Evolutionary conservation across 2,113 vertebrate genomes (phyloP).

Genomic region (Podarcis cretensis): DNA sequence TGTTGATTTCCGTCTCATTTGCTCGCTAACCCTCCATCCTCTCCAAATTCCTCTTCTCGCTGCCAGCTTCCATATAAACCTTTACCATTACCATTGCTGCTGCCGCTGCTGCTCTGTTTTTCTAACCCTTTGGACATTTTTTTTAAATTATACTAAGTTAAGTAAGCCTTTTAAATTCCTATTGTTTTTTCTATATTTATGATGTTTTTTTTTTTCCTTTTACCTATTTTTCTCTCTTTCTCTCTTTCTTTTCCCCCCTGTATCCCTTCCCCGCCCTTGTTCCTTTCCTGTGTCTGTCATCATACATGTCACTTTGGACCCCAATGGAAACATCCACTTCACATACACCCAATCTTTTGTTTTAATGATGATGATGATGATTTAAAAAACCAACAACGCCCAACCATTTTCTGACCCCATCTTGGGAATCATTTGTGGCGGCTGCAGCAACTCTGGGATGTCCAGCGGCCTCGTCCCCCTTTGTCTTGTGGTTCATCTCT

Average conservation of each 20-base stretch:
- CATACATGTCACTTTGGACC: constrained; percentile 85
- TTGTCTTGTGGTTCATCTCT: constrained; percentile 89
- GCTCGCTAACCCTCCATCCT: constrained; percentile 66
- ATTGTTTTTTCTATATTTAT: constrained; percentile 89
- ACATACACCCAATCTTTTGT: constrained; percentile 72
- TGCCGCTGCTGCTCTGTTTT: constrained; percentile 57
- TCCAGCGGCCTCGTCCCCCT: constrained; percentile 86
- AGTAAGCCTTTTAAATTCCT: constrained; percentile 87
- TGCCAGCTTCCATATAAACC: constrained; percentile 72
- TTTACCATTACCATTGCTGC: constrained; percentile 57
- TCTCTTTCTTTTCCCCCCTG: constrained; percentile 66
- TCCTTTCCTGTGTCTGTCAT: constrained; percentile 74
- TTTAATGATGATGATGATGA: background rate
- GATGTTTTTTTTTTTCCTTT: constrained; percentile 92
- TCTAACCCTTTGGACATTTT: constrained; percentile 80
- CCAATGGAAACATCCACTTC: constrained; percentile 82
- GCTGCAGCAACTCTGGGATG: constrained; percentile 89
- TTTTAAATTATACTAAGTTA: constrained; percentile 80
- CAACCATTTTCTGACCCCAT: constrained; percentile 68
- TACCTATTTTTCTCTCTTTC: constrained; percentile 82
- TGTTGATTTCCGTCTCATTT: constrained; percentile 69
- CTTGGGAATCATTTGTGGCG: constrained; percentile 76
- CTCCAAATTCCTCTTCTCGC: constrained; percentile 63
- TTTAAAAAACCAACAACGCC: background rate
- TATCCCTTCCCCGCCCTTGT: constrained; percentile 58